phyloP scores from a whole-genome alignment of 1,140 invertebrate species.

The Leptestheria dahalacensis region DNA sequence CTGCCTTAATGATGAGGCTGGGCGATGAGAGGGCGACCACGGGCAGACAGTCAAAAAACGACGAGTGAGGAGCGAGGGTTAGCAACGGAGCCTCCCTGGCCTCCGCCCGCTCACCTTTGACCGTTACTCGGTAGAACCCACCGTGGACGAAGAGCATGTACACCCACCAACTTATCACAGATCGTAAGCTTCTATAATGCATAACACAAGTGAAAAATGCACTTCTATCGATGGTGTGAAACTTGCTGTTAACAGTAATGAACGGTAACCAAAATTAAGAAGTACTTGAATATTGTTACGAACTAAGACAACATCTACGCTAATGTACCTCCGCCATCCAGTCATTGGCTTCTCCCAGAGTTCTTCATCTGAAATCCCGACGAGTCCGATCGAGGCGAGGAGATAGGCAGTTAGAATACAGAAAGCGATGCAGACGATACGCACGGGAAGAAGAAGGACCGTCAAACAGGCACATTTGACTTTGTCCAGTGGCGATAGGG shows the following conservation, averaged over 20 bases:
- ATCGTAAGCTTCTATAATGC: slow-evolving; percentile 35
- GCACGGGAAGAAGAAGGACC: slow-evolving; percentile 55
- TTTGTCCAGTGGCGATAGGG: slow-evolving; percentile 67
- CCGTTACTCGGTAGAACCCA: slow-evolving; percentile 59
- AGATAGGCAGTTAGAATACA: slow-evolving; percentile 63
- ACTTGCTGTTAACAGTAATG: background rate
- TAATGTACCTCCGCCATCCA: slow-evolving; percentile 63
- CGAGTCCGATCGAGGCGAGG: slow-evolving; percentile 58
- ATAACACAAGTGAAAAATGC: background rate
- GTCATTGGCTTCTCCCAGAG: slow-evolving; percentile 51
- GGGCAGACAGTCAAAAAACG: slow-evolving; percentile 73
- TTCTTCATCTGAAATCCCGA: slow-evolving; percentile 57
- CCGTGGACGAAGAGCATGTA: slow-evolving; percentile 57
- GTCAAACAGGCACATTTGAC: slow-evolving; percentile 68
- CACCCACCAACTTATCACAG: slow-evolving; percentile 46
- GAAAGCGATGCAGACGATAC: slow-evolving; percentile 53
- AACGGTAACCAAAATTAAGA: background rate
- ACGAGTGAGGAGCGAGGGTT: slow-evolving; percentile 77
- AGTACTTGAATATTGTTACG: too few relatives aligned
- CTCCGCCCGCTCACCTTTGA: slow-evolving; percentile 46
- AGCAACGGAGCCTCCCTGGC: slow-evolving; percentile 63
- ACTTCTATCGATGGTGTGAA: background rate
- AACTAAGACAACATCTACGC: too few relatives aligned
- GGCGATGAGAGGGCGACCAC: slow-evolving; percentile 63
- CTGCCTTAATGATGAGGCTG: slow-evolving; percentile 73